These are phyloP conservation scores for Prenolepis imparis DNA, from an alignment of 2,888 invertebrate species.

Conservation along the genomic window DNA sequence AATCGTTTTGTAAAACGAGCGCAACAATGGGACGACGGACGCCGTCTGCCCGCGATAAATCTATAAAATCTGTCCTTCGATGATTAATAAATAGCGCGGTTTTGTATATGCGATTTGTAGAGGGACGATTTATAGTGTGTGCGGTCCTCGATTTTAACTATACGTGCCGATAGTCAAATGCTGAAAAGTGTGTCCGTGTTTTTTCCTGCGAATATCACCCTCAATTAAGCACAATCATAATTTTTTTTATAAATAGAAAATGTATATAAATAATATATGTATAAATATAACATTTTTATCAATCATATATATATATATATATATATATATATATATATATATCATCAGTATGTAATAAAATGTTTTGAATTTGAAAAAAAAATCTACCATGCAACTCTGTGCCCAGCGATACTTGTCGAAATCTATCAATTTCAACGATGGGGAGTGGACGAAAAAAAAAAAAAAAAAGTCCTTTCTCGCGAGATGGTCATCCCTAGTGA, in stretches of 20 bases:
- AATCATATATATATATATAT: neutral
- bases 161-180: neutral
- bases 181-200: neutral
- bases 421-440: neutral
- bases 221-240: neutral
- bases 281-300: neutral
- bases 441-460: neutral
- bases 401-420: neutral
- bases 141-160: constrained; percentile 11
- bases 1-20: constrained; percentile 40
- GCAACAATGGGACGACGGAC: constrained; percentile 38
- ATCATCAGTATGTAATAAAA: neutral
- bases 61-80: constrained; percentile 45
- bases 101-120: constrained; percentile 7
- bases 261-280: neutral
- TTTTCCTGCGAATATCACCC: neutral
- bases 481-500: neutral
- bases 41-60: constrained; percentile 47
- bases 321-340: neutral
- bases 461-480: neutral
- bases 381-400: neutral
- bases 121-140: neutral
- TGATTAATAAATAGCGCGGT: constrained; percentile 47
- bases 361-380: neutral
- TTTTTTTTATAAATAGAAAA: neutral